Evolutionary conservation across 2,888 invertebrate species (phyloP), one percentile per base, ranked within the genome.

Genomic region (Trichopria drosophilae): DNA sequence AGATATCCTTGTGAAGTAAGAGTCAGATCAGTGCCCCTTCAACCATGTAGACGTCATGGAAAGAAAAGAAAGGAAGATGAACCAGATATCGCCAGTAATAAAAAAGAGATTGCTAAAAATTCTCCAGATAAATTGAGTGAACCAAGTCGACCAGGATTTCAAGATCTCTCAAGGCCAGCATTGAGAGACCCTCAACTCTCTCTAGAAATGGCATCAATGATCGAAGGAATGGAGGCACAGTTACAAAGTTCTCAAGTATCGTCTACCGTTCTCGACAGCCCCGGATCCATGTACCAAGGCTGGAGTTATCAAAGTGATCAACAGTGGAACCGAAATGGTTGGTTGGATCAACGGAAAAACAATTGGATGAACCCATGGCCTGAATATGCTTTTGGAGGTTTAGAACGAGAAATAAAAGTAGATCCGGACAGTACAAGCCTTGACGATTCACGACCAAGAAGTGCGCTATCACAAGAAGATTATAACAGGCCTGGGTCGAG

Each of bases 1-100:
- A 91, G 90, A 76, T 95, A 86, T 74, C 87, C 92, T 34, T 88
- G 91, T 78, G 90, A 91, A 76, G 90, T 93, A 16, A 82, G 93
- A 59, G 87, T 93, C 18, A 81, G 93, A 46, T 87, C 89, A 3
- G 88, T 88, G 7, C 93, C 94, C 0, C 77, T 93, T 7, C 87
- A 89, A 63, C 90, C 93, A 0, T 91, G 92, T 66, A 82, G 89
- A 55, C 73, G 76, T 20, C 87, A 88, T 65, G 87, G 87, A 1
- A 88, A 88, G 65, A 88, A 89, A 67, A 81, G 87, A 50, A 87
- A 88, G 74, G 88, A 88, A 26, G 87, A 86, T 61, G 85, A 86
- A 59, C 69, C 76, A 1, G 77, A 78, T 44, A 78, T 77, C 1
- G 74, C 79, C 1, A 78, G 79, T 26, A 68, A 62, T 37, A 75